Evolutionary conservation across 2,888 invertebrate genomes (phyloP), one percentile per base, ranked within the genome.

Genomic region (Halocaridina rubra): DNA sequence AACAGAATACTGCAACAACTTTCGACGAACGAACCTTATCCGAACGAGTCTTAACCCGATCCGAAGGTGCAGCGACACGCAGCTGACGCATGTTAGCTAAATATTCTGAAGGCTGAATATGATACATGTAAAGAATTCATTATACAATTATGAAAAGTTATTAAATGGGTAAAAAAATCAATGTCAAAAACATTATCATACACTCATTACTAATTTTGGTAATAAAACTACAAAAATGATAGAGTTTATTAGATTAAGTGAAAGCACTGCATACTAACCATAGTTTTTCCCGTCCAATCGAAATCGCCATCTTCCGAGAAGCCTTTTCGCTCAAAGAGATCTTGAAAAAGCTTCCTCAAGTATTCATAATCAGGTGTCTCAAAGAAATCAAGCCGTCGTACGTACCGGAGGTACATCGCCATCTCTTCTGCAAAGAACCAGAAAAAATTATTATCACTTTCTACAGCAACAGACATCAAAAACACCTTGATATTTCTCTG

Each of bases 281-380:
- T 92, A 85, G 93, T 93, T 90, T 96, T 96, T 92, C 97, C 97
- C 92, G 97, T 96, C 97, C 97, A 97, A 93, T 97, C 97, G 92
- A 97, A 97, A 91, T 97, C 96, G 89, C 96, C 96, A 92, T 97
- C 97, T 92, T 96, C 96, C 90, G 94, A 93, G 92, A 95, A 91
- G 67, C 90, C 91, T 91, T 95, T 94, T 89, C 95, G 94, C 90
- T 96, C 96, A 92, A 96, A 97, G 90, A 97, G 94, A 92, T 96
- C 96, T 46, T 79, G 95, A 93, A 98, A 98, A 92, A 98, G 94
- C 92, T 96, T 96, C 90, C 98, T 94, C 92, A 98, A 94, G 93
- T 98, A 98, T 92, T 99, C 98, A 93, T 99, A 99, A 93, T 99
- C 99, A 86, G 99, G 99, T 89, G 98, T 97, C 93, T 99, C 99